A percentile compares a stretch with the other conserved stretches of the same genome.
These are phyloP conservation scores for Oncorhynchus nerka DNA, from an alignment of 2,113 vertebrate species.

Conservation along the genomic window DNA sequence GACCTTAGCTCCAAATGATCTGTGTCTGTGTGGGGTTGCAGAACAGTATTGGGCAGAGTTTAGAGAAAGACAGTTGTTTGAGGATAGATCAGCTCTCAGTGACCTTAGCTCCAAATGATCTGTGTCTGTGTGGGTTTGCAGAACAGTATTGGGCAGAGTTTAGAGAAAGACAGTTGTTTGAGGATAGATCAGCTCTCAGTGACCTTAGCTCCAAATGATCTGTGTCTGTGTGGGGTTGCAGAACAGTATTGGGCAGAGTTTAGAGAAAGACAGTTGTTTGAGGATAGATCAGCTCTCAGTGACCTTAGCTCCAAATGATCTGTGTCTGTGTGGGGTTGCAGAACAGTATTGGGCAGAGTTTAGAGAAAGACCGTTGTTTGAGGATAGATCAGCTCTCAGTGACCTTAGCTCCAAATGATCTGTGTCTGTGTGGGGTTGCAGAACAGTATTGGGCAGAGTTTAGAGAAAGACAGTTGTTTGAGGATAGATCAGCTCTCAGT, in stretches of 20 bases:
- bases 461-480: slow-evolving; percentile 35
- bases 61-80: slow-evolving; percentile 35
- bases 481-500: slow-evolving; percentile 34
- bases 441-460: slow-evolving; percentile 24
- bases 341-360: slow-evolving; percentile 24
- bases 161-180: slow-evolving; percentile 35
- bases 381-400: slow-evolving; percentile 34
- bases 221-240: slow-evolving; percentile 6
- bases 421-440: slow-evolving; percentile 6
- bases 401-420: slow-evolving; percentile 25
- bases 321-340: slow-evolving; percentile 6
- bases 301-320: slow-evolving; percentile 25
- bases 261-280: slow-evolving; percentile 35
- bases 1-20: slow-evolving; percentile 25
- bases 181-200: slow-evolving; percentile 34
- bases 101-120: slow-evolving; percentile 25
- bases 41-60: slow-evolving; percentile 24
- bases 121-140: slow-evolving; percentile 5
- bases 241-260: slow-evolving; percentile 24
- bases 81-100: slow-evolving; percentile 34
- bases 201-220: slow-evolving; percentile 25
- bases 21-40: slow-evolving; percentile 6
- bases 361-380: slow-evolving; percentile 35
- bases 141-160: slow-evolving; percentile 24
- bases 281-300: slow-evolving; percentile 34